Conservation (phyloP, 92 coral and sea anemone genomes). For the Pocillopora grandis region DNA sequence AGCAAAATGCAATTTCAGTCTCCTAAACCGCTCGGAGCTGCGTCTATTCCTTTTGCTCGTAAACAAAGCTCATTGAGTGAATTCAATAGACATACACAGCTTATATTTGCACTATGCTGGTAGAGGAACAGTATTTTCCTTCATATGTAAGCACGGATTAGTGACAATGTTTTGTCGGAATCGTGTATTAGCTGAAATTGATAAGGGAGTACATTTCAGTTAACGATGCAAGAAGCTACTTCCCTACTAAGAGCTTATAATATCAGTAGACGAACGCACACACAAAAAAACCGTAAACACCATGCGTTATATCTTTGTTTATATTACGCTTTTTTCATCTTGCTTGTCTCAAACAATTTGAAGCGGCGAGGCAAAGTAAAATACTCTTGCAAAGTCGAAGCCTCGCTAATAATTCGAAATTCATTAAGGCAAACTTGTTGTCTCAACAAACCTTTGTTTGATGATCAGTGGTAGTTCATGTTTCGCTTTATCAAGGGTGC, state of each 20-base stretch:
- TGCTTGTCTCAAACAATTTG: neutral
- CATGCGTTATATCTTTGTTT: neutral
- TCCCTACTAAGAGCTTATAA: neutral
- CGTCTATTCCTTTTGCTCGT: too few species aligned
- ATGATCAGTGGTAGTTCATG: neutral
- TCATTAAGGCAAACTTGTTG: slow-evolving; percentile 28
- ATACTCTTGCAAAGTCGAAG: neutral
- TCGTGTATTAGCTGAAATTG: neutral
- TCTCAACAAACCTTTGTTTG: slow-evolving; percentile 24
- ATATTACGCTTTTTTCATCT: neutral
- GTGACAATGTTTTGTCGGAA: neutral
- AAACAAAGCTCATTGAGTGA: too few species aligned
- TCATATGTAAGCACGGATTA: neutral
- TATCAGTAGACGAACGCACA: neutral
- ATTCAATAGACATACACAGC: neutral
- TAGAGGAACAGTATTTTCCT: neutral
- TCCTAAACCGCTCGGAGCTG: too few species aligned
- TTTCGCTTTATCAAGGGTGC: neutral
- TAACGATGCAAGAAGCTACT: neutral
- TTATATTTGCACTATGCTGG: neutral
- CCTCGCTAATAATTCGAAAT: neutral
- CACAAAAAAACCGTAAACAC: neutral
- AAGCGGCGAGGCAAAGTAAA: neutral
- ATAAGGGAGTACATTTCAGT: neutral
- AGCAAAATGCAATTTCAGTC: too few species aligned